Evolutionary conservation across 2,797 vertebrate genomes (phyloP), one percentile per base, ranked within the genome.

Genomic region (Balearica regulorum): DNA sequence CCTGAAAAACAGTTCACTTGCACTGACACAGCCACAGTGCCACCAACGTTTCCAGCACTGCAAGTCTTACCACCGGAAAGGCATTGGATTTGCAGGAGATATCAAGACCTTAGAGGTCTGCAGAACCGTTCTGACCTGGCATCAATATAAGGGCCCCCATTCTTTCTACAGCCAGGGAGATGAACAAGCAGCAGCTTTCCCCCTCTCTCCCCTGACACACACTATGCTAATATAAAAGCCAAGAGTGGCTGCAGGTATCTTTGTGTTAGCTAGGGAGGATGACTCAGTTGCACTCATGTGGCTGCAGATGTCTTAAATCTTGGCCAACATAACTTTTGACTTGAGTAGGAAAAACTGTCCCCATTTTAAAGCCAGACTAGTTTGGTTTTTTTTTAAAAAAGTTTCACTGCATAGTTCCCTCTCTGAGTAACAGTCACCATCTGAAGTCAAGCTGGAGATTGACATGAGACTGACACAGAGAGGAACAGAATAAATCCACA

Each of bases 231-330:
- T 29, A 71, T 10, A 88, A 79, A 83, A 91, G 81, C 57, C 17
- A 65, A 51, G 4, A 69, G 20, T 75, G 10, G 69, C 48, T 94
- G 68, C n/a, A 90, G 54, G n/a, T 90, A 93, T 26, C 83, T 93
- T 51, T 58, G 19, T 51, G 65, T 81, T 79, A 65, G 61, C 53
- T 54, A 57, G 39, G 54, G 60, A 95, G 18, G 58, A 92, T 93
- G 89, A 95, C 60, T 89, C 84, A 78, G 46, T 79, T 91, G 54
- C 25, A 46, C 62, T 69, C 43, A 31, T 41, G 46, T 71, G 71
- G 71, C 81, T 92, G 66, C 87, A 97, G 88, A 90, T 84, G 93
- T 93, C 84, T 87, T 94, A 79, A 84, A 69, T 78, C 55, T 73
- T 57, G 66, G 83, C 71, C 60, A 90, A 41, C 9, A 8, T 54